Evolutionary conservation across 2,888 invertebrate genomes (phyloP), one percentile per base, ranked within the genome.

Genomic region (Nomada ruficornis): DNA sequence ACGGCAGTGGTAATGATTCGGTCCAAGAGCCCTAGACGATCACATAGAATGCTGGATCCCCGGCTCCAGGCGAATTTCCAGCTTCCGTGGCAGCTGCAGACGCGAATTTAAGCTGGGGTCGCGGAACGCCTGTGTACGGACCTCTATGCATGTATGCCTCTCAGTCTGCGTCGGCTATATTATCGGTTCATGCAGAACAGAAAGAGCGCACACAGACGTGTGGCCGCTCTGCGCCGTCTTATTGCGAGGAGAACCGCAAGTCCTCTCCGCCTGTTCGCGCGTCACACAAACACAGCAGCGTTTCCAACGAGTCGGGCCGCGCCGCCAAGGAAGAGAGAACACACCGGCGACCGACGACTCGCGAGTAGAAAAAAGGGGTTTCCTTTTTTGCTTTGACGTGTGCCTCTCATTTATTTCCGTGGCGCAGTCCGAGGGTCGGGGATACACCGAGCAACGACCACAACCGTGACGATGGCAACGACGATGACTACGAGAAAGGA

Each of bases 381-480:
- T 82, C 67, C 75, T 85, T 87, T 86, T 84, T 87, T 83, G 77
- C 90, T 90, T 90, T 89, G 91, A 91, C 88, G 90, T 86, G 89
- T 88, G 90, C 89, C 90, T 89, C 89, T 90, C 90, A 89, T 91
- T 91, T 91, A 90, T 89, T 90, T 88, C 87, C 83, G 83, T 73
- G 81, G 83, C 80, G 80, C 71, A 76, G 85, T 82, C 74, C 80
- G 78, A 70, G 72, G 69, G 63, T 59, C 23, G 44, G 20, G 64
- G 42, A 52, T n/a, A 23, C 59, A 69, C 67, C 73, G 77, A 59
- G 69, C 63, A 63, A 26, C 69, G 59, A 62, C 55, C 65, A 77
- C 44, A 67, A 67, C 29, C 29, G n/a, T 47, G 60, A 60, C 59
- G 54, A 20, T 52, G 11, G 44, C 68, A 36, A 26, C 29, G 55